Evolutionary conservation across 2,113 vertebrate genomes (phyloP).

Genomic region (Heliornis fulica): DNA sequence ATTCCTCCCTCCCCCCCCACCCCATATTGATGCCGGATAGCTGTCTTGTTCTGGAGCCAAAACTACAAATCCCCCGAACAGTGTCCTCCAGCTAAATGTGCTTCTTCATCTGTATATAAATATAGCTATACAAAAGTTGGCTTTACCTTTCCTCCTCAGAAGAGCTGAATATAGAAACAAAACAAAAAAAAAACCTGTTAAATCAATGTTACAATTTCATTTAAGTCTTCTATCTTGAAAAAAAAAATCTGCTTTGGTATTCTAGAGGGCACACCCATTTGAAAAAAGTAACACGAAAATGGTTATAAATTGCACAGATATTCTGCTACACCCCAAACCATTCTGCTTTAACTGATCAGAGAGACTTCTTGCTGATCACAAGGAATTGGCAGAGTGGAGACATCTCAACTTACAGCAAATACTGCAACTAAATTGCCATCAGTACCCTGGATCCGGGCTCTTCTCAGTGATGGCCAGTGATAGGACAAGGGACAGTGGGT

Average conservation of each 20-base stretch:
- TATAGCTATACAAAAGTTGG: neutral
- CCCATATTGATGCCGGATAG: neutral
- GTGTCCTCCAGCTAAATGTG: neutral
- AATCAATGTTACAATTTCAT: neutral
- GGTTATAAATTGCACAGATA: neutral
- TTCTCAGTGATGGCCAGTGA: no score
- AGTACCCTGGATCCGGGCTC: neutral
- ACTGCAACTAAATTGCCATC: neutral
- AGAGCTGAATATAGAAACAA: conserved; percentile 25
- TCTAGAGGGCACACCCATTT: neutral
- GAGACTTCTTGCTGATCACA: neutral
- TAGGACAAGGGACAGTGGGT: no score
- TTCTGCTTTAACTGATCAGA: neutral
- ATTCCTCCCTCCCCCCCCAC: no score
- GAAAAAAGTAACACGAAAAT: neutral
- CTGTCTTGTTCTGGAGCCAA: neutral
- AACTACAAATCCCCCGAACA: neutral
- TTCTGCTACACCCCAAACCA: neutral
- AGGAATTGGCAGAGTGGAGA: neutral
- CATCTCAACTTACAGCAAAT: neutral
- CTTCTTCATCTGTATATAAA: neutral
- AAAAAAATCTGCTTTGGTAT: neutral
- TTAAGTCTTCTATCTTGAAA: neutral
- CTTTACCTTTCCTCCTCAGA: conserved; percentile 56
- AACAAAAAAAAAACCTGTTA: conserved; percentile 21